A percentile compares a stretch with the other conserved stretches of the same genome.
phyloP scores from a whole-genome alignment of 2,113 vertebrate genomes.

The Albula goreensis region DNA sequence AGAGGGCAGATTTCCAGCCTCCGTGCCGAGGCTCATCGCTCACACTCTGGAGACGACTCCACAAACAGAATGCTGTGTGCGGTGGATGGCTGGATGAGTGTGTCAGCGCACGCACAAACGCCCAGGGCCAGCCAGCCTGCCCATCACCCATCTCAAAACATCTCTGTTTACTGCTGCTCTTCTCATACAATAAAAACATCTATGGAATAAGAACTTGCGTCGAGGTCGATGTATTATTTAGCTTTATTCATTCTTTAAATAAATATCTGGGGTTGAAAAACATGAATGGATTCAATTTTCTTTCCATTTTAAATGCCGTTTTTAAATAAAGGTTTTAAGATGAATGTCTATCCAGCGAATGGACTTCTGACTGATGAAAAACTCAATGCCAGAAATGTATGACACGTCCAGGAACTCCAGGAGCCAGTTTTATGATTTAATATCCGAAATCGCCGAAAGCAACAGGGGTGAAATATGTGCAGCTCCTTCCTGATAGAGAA shows the following conservation, averaged over 20 bases:
- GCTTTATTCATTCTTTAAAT: no score
- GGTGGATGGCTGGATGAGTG: not conserved
- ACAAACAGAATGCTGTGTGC: not conserved
- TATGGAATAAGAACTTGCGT: no score
- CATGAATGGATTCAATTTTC: no score
- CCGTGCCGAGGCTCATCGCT: not conserved
- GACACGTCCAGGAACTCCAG: not conserved
- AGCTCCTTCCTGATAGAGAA: not conserved
- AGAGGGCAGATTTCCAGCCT: not conserved
- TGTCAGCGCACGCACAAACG: no score
- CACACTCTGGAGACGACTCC: not conserved
- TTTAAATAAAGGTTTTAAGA: no score
- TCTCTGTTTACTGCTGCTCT: no score
- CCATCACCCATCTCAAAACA: not conserved
- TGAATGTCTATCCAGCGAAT: not conserved
- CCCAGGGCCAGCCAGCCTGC: no score
- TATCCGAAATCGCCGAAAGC: not conserved
- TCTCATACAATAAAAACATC: no score
- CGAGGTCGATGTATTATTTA: no score
- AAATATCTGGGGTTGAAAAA: no score
- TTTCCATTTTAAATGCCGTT: no score
- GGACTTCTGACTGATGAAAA: not conserved
- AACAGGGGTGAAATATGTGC: not conserved
- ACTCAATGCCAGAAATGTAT: not conserved
- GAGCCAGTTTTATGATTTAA: not conserved